Evolutionary conservation across 2,888 invertebrate species (phyloP), one percentile per base, ranked within the genome.

Genomic region (Meloe dianella): DNA sequence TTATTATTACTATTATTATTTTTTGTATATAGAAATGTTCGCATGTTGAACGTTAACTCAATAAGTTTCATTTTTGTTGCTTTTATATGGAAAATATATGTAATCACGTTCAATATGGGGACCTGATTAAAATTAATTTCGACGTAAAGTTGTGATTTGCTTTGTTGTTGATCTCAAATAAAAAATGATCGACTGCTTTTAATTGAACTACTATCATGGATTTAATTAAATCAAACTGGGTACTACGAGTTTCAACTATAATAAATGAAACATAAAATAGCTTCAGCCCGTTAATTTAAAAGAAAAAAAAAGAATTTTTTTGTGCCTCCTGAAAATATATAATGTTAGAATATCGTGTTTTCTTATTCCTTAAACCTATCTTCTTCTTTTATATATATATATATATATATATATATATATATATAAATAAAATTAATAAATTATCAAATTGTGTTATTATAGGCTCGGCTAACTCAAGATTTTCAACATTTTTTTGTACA

Each of bases 91-190:
- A n/a, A n/a, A n/a, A 54, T 54, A 35, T 32, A 64, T 68, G 60
- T 59, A 60, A 67, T 60, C 64, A 67, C 69, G 64, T 73, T 74
- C 69, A 72, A 69, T 74, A 69, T 71, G 74, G 67, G 66, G 67
- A 66, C 69, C 69, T 69, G 66, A 64, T 58, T 32, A n/a, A 58
- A 58, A 30, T 10, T 20, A 64, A 67, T 57, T 67, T 66, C 64
- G 76, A 74, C 73, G 74, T 76, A 77, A 78, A 77, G 74, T 80
- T 80, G 79, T 81, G 78, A 81, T 81, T 78, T 80, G 80, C 80
- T 80, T 80, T 80, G 74, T 81, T 78, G 79, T 81, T 81, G 81
- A 81, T 81, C 81, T 81, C 81, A 80, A 80, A 74, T 79, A n/a
- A 77, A 79, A 78, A 74, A 73, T 78, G 78, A 80, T 80, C 78